phyloP scores from a whole-genome alignment of 2,888 invertebrate species.

The Noctua comes region DNA sequence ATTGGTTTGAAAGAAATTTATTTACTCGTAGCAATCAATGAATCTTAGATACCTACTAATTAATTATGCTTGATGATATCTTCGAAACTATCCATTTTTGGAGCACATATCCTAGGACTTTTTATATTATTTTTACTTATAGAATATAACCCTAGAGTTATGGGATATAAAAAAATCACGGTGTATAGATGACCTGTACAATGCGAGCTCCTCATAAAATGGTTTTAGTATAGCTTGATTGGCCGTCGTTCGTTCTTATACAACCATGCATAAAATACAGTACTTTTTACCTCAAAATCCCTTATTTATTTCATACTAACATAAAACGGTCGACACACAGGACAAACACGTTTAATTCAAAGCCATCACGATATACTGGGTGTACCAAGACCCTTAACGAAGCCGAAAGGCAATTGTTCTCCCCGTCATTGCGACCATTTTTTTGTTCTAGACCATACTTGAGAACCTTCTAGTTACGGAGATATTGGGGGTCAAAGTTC shows the following conservation, averaged over 20 bases:
- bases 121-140: no score
- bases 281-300: neutral
- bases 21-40: no score
- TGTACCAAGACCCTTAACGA: neutral
- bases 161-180: no score
- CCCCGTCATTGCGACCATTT: neutral
- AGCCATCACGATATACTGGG: neutral
- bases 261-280: neutral
- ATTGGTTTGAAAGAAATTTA: no score
- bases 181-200: neutral
- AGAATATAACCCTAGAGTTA: no score
- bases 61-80: no score
- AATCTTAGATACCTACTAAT: no score
- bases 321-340: neutral
- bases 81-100: no score
- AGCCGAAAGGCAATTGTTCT: neutral
- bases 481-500: neutral
- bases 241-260: neutral
- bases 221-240: neutral
- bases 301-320: neutral
- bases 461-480: neutral
- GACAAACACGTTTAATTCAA: slow-evolving; percentile 4
- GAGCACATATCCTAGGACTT: no score
- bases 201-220: neutral
- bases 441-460: neutral